Conservation (phyloP, 2,113 vertebrate species). For the Craseonycteris thonglongyai region DNA sequence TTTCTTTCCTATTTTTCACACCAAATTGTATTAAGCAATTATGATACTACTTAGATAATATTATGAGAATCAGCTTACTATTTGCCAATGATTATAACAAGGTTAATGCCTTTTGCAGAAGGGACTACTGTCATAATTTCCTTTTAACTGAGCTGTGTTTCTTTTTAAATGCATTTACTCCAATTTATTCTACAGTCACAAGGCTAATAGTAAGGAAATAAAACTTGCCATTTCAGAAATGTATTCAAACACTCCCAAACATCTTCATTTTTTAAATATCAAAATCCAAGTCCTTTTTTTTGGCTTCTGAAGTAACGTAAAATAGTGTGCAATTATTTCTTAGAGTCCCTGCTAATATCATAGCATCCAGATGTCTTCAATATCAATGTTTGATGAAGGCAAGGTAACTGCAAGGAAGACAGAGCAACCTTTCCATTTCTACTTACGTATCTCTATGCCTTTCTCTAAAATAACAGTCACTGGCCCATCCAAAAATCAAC, state of each 20-base stretch:
- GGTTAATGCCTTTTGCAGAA: slow-evolving; percentile 19
- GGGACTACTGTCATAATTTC: background rate
- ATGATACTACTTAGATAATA: background rate
- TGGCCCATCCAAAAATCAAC: background rate
- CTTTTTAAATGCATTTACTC: background rate
- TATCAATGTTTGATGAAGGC: background rate
- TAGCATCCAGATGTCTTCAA: background rate
- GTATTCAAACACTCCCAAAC: background rate
- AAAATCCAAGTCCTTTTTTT: background rate
- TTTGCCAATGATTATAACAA: slow-evolving; percentile 24
- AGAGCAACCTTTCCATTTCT: background rate
- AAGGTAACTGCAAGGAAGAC: background rate
- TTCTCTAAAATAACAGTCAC: background rate
- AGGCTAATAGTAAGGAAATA: background rate
- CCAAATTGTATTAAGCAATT: slow-evolving; percentile 4
- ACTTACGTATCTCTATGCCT: background rate
- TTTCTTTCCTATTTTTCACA: background rate
- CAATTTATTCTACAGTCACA: background rate
- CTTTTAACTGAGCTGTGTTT: background rate
- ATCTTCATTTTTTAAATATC: background rate
- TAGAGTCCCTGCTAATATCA: background rate
- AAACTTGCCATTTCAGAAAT: background rate
- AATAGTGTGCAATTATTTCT: background rate
- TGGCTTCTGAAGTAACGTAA: background rate
- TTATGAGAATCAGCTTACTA: slow-evolving; percentile 15